Percentiles rank a stretch among this genome's conserved stretches.
Evolutionary conservation across 2,888 invertebrate species (phyloP).

Genomic region (Perdita meconis): DNA sequence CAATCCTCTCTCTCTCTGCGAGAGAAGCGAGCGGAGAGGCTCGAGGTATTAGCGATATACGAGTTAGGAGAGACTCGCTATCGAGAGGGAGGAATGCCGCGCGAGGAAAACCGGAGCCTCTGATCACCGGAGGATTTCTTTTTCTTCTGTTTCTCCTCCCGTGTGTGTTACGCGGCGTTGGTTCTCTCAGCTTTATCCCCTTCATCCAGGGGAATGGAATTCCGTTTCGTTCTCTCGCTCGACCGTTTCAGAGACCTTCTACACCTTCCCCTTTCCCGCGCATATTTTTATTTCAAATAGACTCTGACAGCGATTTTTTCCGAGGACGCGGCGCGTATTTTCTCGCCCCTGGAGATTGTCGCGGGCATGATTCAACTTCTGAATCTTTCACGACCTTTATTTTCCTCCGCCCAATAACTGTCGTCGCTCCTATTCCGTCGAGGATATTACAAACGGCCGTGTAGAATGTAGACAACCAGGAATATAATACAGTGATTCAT

Average conservation of each 20-base stretch:
- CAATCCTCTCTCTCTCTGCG: background rate
- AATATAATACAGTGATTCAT: too few relatives aligned
- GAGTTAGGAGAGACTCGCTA: background rate
- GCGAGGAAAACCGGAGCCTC: background rate
- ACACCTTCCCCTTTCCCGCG: background rate
- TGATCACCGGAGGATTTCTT: background rate
- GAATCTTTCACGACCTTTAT: too few relatives aligned
- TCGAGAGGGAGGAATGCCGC: background rate
- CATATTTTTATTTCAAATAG: background rate
- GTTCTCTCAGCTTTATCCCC: too few relatives aligned
- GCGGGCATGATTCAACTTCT: too few relatives aligned
- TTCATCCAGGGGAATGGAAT: background rate
- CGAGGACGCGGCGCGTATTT: too few relatives aligned
- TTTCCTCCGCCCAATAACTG: too few relatives aligned
- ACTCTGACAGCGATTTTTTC: background rate
- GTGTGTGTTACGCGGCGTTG: too few relatives aligned
- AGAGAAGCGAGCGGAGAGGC: too few relatives aligned
- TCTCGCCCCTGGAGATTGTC: too few relatives aligned
- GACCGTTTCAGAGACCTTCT: background rate
- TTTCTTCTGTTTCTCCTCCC: background rate
- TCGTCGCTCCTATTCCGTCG: too few relatives aligned
- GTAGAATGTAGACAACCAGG: too few relatives aligned
- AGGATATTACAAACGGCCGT: too few relatives aligned
- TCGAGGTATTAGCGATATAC: constrained; percentile 38
- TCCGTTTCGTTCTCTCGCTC: background rate